Base-by-base conservation (phyloP, 2,113 vertebrate genomes). In the Orycteropus afer region DNA sequence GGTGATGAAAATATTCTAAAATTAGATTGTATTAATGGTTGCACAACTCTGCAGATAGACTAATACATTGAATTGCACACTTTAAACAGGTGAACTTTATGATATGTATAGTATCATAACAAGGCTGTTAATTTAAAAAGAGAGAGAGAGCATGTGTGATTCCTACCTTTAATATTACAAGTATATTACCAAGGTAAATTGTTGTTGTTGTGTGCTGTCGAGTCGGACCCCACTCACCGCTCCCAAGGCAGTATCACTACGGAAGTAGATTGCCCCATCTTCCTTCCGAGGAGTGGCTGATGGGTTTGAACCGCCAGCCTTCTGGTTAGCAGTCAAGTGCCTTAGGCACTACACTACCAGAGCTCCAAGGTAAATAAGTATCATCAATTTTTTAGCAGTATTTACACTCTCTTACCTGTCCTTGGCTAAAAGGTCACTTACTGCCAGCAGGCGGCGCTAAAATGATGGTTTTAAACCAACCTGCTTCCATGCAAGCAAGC, bases 391-490 rank as follows among this genome's bases (percentile, higher is more conserved):
- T 81, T 89, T 8, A 81, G 65, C 22, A 51, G n/a, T 3, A 23
- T 37, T 67, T 55, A 37, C 32, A 29, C 12, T 18, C 37, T 23
- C 32, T 23, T 23, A 0, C 4, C 34, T 1, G 37, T 29, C 37
- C 77, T 78, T 79, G 53, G 47, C 77, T 74, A 94, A 6, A 92
- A 83, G 57, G 42, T 15, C 63, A 3, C 7, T 96, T 65, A 92
- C 11, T 34, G 22, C 69, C 98, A 98, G 98, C 59, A 98, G 98
- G 97, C 98, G 98, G 98, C 94, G 98, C 98, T 94, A 96, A 96
- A 94, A 97, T 22, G 59, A 97, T 53, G 96, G 63, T 13, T 94
- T 97, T 96, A 51, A 82, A 61, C 34, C 74, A n/a, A 34, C 18
- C n/a, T 83, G 27, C 45, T 80, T 45, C 8, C 55, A 69, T 0